Base-by-base conservation (phyloP, 2,113 vertebrate genomes). In the Odocoileus virginianus region DNA sequence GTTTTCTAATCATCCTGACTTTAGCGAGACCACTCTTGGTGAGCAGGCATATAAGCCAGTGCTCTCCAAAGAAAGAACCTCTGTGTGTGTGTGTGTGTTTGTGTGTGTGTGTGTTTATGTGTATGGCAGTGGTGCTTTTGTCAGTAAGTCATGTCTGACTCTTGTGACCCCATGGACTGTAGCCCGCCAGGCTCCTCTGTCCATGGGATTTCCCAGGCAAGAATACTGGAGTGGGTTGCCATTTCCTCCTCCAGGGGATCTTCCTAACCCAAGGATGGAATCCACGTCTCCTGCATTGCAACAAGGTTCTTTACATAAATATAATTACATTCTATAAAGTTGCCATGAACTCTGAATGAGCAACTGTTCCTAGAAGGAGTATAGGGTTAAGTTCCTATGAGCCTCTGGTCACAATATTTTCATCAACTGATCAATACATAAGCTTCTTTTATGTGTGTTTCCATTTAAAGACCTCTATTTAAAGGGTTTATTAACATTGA, bases 1-100 rank as follows among this genome's bases (percentile, higher is more conserved):
- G 33, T 8, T 3, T 16, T n/a, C 78, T 33, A 23, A 25, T 27
- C 2, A 0, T 1, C 11, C 14, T 30, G 5, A 9, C 25, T 45
- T 83, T 15, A 67, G 10, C 6, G 30, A 92, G 30, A 16, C n/a
- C 33, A 55, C 9, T 12, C 14, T 57, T 5, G 28, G 12, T 6
- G 58, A 58, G 30, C 60, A 28, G 81, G 3, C 54, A 3, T n/a
- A 11, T 50, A 36, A 21, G n/a, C 14, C 21, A 27, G 27, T 21
- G 15, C 30, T 84, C 61, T 43, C 21, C 4, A 16, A 40, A 57
- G 25, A 47, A 40, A 5, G 27, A n/a, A 3, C 0, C 16, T 40
- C 13, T 7, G 2, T 15, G 43, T 23, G 52, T 52, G 9, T 23
- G 45, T 52, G 9, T 23, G n/a, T 52, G 12, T 36, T 13, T 40